Evolutionary conservation across 2,113 vertebrate genomes (phyloP).

Genomic region (Oncorhynchus masou): DNA sequence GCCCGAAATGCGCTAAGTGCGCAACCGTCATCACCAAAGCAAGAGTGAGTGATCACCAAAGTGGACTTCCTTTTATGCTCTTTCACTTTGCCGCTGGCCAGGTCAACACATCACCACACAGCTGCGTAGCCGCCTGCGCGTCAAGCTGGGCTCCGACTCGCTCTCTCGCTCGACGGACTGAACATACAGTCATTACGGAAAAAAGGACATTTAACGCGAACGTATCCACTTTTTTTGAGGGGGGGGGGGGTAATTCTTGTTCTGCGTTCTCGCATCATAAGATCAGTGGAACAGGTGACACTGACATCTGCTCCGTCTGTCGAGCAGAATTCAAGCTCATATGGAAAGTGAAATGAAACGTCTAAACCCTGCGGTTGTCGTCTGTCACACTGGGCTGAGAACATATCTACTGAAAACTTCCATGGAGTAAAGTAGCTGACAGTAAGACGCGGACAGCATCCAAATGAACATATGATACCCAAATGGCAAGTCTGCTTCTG

Average conservation of each 20-base stretch:
- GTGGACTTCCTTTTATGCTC: constrained; percentile 39
- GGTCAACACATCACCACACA: constrained; percentile 39
- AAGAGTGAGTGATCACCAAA: not conserved
- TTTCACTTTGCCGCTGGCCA: constrained; percentile 50
- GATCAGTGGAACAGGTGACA: not conserved
- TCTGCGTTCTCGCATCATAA: not conserved
- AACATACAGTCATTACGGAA: not conserved
- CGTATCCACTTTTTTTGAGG: no score
- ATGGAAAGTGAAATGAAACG: not conserved
- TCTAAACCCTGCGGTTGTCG: not conserved
- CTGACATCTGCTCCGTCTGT: not conserved
- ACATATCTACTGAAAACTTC: not conserved
- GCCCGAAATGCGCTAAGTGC: not conserved
- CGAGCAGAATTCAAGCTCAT: not conserved
- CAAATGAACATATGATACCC: no score
- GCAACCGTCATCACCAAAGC: constrained; percentile 9
- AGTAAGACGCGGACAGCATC: not conserved
- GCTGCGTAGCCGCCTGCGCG: constrained; percentile 31
- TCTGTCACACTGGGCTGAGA: not conserved
- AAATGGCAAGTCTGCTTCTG: not conserved
- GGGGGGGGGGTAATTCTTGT: not conserved
- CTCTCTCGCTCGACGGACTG: not conserved
- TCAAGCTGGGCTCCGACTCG: not conserved
- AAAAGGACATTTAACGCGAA: not conserved
- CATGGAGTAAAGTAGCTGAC: not conserved